phyloP scores from a whole-genome alignment of 2,797 vertebrate species.

The Kryptolebias ocellatus region DNA sequence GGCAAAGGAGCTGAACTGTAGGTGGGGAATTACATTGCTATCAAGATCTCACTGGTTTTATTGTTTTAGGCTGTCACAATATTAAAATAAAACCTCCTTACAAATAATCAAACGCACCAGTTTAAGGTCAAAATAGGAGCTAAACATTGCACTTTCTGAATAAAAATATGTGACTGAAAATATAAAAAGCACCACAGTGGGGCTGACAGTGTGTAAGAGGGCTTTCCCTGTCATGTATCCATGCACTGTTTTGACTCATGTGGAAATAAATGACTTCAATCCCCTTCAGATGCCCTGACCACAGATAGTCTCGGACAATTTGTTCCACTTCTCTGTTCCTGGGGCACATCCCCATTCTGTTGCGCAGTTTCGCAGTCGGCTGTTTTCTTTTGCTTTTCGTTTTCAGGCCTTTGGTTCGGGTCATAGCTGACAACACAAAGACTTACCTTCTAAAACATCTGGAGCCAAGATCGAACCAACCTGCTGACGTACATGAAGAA shows the following conservation, averaged over 20 bases:
- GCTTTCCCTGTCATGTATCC: background rate
- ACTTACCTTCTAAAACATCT: background rate
- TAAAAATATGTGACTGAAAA: background rate
- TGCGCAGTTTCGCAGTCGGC: constrained; percentile 37
- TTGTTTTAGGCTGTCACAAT: too few species aligned
- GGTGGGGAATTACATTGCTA: constrained; percentile 12
- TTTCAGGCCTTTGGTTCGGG: background rate
- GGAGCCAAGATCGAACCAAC: too few species aligned
- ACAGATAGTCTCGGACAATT: background rate
- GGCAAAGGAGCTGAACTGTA: background rate
- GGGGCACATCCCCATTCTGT: constrained; percentile 62
- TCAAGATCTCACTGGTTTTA: constrained; percentile 1
- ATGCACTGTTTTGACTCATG: background rate
- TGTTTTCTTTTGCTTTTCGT: constrained; percentile 20
- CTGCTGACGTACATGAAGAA: too few species aligned
- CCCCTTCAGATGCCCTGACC: background rate
- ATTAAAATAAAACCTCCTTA: too few species aligned
- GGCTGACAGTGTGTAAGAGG: background rate
- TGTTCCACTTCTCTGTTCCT: constrained; percentile 56
- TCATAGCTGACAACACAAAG: background rate
- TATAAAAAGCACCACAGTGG: background rate
- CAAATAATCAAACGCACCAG: too few species aligned
- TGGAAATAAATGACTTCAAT: background rate
- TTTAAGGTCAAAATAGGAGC: too few species aligned
- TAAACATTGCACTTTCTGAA: background rate